phyloP scores from a whole-genome alignment of 2,113 vertebrate species.

The Vanacampus margaritifer region DNA sequence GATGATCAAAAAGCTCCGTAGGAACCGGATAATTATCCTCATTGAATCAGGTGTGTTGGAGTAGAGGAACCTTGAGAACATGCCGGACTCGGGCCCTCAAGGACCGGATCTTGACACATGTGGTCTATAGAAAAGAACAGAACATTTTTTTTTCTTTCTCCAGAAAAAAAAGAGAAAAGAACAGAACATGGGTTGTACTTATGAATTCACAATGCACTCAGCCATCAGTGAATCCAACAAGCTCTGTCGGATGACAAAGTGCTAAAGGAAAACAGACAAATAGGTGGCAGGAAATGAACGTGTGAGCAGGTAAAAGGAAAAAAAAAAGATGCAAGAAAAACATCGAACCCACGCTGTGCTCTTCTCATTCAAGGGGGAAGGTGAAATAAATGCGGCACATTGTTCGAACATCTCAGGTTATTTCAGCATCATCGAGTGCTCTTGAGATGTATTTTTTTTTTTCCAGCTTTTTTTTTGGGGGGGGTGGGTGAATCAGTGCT shows the following conservation, averaged over 20 bases:
- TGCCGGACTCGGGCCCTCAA: no score
- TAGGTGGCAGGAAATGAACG: conserved; percentile 9
- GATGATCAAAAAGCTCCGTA: no score
- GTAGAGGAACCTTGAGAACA: no score
- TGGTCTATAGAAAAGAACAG: no score
- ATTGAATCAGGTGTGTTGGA: no score
- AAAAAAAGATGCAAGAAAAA: conserved; percentile 7
- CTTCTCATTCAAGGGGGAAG: conserved; percentile 20
- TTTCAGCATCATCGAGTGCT: conserved; percentile 18
- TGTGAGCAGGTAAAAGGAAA: conserved; percentile 12
- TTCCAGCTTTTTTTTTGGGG: no score
- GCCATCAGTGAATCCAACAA: background rate
- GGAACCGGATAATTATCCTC: no score
- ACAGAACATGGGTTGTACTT: background rate
- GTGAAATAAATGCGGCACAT: conserved; percentile 16
- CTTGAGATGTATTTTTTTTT: conserved; percentile 13
- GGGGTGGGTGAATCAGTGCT: conserved; percentile 13
- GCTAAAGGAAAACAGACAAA: background rate
- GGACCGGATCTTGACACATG: no score
- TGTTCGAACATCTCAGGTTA: conserved; percentile 12
- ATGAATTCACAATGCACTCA: background rate
- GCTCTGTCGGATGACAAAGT: background rate
- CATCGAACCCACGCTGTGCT: conserved; percentile 13
- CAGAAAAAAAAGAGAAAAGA: no score
- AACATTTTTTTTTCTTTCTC: no score